phyloP scores from a whole-genome alignment of 2,113 vertebrate species.

The Ammodytes marinus region DNA sequence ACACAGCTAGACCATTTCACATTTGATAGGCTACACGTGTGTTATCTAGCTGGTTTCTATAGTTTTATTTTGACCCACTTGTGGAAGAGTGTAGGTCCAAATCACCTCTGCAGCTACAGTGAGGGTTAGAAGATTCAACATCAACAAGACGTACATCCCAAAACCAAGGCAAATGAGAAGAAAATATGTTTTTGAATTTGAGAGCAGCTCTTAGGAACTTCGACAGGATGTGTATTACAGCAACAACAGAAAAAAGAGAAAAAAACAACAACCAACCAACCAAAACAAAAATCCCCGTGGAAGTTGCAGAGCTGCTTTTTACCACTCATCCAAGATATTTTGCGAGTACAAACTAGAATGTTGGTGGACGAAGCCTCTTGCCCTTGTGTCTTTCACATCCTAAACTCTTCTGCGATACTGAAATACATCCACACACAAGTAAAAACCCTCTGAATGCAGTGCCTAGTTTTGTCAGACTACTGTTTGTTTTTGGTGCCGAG shows the following conservation, averaged over 20 bases:
- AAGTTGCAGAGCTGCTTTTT: neutral
- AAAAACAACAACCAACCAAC: too few species aligned
- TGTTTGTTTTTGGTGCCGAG: neutral
- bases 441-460: too few species aligned
- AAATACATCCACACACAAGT: neutral
- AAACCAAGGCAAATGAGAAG: neutral
- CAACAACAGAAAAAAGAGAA: neutral
- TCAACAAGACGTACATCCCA: neutral
- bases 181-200: neutral
- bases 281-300: neutral
- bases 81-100: neutral
- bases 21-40: too few species aligned
- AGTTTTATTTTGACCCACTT: neutral
- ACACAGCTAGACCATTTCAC: too few species aligned
- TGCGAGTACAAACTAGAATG: neutral
- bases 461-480: neutral
- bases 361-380: neutral
- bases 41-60: neutral
- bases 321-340: neutral
- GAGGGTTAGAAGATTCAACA: neutral
- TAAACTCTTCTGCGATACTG: neutral
- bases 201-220: neutral
- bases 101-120: neutral
- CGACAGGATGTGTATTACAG: neutral
- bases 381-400: constrained; percentile 4